phyloP scores from a whole-genome alignment of 1,140 invertebrate genomes.

The Ceratoteleas bidentatus region DNA sequence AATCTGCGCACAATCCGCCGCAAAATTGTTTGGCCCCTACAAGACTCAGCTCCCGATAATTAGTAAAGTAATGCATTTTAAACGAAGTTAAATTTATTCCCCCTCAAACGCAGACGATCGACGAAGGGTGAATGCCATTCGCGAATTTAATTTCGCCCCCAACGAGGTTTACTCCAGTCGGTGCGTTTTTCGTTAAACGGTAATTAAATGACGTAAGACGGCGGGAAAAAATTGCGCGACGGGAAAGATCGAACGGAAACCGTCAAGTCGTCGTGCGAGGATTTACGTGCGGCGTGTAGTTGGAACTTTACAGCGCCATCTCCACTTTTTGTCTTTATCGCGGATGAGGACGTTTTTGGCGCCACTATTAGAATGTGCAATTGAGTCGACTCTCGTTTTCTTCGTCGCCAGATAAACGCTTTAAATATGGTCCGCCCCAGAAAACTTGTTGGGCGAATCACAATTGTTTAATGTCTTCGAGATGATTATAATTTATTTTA shows the following conservation, averaged over 20 bases:
- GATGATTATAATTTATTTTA: conserved; percentile 62
- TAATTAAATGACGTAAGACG: conserved; percentile 54
- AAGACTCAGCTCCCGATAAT: no score
- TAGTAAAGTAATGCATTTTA: no score
- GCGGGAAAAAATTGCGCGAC: background rate
- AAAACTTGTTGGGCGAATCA: conserved; percentile 58
- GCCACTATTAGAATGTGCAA: conserved; percentile 69
- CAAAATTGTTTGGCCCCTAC: conserved; percentile 34
- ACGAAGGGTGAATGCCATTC: no score
- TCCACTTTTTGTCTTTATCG: conserved; percentile 72
- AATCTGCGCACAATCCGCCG: conserved; percentile 31
- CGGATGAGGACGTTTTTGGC: conserved; percentile 76
- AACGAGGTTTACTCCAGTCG: conserved; percentile 53
- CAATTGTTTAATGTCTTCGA: conserved; percentile 59
- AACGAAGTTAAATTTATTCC: no score
- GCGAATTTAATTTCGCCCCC: no score
- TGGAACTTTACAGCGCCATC: conserved; percentile 74
- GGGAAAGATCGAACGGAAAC: conserved; percentile 11
- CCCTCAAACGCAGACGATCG: no score
- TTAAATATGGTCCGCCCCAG: conserved; percentile 55
- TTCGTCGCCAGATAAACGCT: conserved; percentile 56
- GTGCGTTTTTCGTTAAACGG: conserved; percentile 43
- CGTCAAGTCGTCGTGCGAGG: conserved; percentile 47
- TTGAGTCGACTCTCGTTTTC: conserved; percentile 55
- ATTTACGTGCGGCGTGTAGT: conserved; percentile 65